Evolutionary conservation across 2,888 invertebrate species (phyloP).

Genomic region (Pegoplata infirma): DNA sequence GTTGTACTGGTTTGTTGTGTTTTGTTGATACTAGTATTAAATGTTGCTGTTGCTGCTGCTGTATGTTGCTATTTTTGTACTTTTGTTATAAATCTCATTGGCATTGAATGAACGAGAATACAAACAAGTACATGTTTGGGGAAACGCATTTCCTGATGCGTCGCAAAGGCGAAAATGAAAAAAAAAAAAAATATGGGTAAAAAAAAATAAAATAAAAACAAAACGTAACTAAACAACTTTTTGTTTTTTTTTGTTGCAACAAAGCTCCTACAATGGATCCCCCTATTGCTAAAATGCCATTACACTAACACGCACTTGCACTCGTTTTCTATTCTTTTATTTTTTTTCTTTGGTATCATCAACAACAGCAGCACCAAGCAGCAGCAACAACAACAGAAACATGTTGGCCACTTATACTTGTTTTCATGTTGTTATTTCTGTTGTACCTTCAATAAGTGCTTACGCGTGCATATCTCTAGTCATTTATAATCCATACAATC

Average conservation of each 20-base stretch:
- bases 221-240: slow-evolving; percentile 15
- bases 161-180: too few species aligned
- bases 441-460: slow-evolving; percentile 54
- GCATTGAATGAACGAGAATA: slow-evolving; percentile 55
- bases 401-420: slow-evolving; percentile 58
- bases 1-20: slow-evolving; percentile 36
- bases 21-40: slow-evolving; percentile 20
- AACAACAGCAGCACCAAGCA: too few species aligned
- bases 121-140: slow-evolving; percentile 38
- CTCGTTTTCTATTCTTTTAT: slow-evolving; percentile 1
- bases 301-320: slow-evolving; percentile 18
- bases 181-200: not conserved
- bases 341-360: not conserved
- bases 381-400: slow-evolving; percentile 27
- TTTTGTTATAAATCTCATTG: slow-evolving; percentile 58
- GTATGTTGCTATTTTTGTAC: slow-evolving; percentile 44
- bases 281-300: slow-evolving; percentile 16
- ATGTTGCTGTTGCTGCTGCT: slow-evolving; percentile 24
- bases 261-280: slow-evolving; percentile 40
- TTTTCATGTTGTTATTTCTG: slow-evolving; percentile 46
- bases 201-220: not conserved
- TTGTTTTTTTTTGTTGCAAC: too few species aligned
- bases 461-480: slow-evolving; percentile 55
- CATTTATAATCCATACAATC: slow-evolving; percentile 50
- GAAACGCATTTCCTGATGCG: slow-evolving; percentile 64